Base-by-base conservation (phyloP, 2,888 invertebrate genomes). In the Lamproptera curius region DNA sequence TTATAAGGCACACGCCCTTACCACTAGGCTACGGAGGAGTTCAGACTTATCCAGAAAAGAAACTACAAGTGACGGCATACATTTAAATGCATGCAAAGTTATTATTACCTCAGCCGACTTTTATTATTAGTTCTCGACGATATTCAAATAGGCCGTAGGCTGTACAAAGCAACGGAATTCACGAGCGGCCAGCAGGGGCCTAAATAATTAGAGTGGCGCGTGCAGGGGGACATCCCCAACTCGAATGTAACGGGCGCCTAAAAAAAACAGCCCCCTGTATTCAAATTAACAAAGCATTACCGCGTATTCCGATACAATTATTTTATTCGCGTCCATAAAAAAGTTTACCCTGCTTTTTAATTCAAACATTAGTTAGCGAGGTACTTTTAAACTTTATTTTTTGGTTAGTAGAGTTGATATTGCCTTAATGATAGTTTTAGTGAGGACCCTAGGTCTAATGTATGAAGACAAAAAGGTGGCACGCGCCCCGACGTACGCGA, bases 221-320 rank as follows among this genome's bases (percentile, higher is more conserved):
- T 80, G 85, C 84, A 31, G 38, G 49, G 43, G 64, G 70, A 76
- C 76, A 73, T 67, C 70, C 55, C 72, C 69, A 61, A 56, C 50
- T 31, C 13, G 61, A 62, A 66, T 44, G 14, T 16, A 43, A 48
- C 33, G 58, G 60, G 66, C 31, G n/a, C 1, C 11, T 31, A 67
- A 67, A 65, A 65, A 68, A 69, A 62, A 65, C 58, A 63, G 62
- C 74, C 81, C 72, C 68, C 65, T 40, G 62, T 82, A 86, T 86
- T 86, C 80, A 85, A 86, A 86, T 86, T 84, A 84, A 85, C 85
- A 85, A 82, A 83, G 77, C 85, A 85, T 83, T 85, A 83, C 77
- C 69, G 72, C 70, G 74, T 79, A 76, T 80, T 79, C 71, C 71
- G 62, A 71, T 73, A 73, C 74, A 78, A 82, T 80, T 80, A 81